Evolutionary conservation across 2,888 invertebrate species (phyloP).

Genomic region (Platycheirus rosarum): DNA sequence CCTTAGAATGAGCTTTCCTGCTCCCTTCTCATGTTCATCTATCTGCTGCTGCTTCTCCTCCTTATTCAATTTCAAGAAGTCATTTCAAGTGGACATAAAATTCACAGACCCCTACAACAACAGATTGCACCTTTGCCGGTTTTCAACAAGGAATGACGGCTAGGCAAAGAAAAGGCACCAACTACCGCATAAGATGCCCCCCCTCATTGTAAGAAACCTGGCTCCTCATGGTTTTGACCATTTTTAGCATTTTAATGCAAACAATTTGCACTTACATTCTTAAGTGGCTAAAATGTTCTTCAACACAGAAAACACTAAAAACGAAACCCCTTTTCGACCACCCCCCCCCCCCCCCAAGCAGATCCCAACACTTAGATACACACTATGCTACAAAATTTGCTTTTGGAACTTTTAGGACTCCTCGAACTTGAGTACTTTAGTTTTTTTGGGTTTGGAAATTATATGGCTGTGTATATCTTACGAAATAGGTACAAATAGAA

Average conservation of each 20-base stretch:
- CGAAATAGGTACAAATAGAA: neutral
- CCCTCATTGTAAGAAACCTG: conserved; percentile 4
- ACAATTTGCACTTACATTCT: conserved; percentile 70
- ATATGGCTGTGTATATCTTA: neutral
- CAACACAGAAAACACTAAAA: conserved; percentile 49
- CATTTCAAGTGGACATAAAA: conserved; percentile 47
- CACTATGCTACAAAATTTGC: neutral
- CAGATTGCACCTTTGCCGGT: conserved; percentile 49
- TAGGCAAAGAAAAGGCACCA: conserved; percentile 17
- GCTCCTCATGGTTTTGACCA: conserved; percentile 37
- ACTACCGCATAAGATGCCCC: conserved; percentile 30
- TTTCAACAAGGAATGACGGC: neutral
- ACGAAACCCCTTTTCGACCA: conserved; percentile 33
- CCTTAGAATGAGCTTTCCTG: conserved; percentile 14
- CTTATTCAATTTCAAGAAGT: conserved; percentile 15
- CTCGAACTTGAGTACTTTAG: conserved; percentile 34
- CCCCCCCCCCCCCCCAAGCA: too few relatives aligned
- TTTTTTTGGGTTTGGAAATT: conserved; percentile 23
- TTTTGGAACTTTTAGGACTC: conserved; percentile 31
- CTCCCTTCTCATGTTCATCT: neutral
- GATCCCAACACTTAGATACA: conserved; percentile 16
- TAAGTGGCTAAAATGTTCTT: conserved; percentile 47
- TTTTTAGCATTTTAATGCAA: conserved; percentile 66
- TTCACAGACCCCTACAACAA: conserved; percentile 41
- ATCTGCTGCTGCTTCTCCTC: neutral